Evolutionary conservation across 2,888 invertebrate genomes (phyloP).

Genomic region (Parnassius apollo): DNA sequence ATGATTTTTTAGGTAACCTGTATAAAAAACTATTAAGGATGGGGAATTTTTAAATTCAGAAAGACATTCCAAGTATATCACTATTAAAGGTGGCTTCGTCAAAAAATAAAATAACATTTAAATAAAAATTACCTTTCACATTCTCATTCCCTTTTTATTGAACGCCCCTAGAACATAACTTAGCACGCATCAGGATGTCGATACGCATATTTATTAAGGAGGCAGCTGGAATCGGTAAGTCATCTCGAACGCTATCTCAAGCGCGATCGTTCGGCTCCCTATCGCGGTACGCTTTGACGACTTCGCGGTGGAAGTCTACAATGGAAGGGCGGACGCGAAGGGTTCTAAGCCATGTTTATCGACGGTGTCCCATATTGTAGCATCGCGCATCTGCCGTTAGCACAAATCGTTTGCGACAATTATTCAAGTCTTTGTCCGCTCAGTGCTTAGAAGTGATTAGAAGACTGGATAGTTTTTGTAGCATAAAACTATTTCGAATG

Average conservation of each 20-base stretch:
- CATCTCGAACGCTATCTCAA: slow-evolving; percentile 6
- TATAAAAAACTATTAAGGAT: too few species aligned
- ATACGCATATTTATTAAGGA: slow-evolving; percentile 3
- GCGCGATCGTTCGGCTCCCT: slow-evolving; percentile 5
- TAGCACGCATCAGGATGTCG: not conserved
- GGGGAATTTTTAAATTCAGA: too few species aligned
- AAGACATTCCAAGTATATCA: too few species aligned
- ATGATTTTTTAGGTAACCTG: too few species aligned
- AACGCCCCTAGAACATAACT: too few species aligned
- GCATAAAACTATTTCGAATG: too few species aligned
- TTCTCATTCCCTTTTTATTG: too few species aligned
- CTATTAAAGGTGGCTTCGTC: too few species aligned
- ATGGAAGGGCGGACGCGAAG: not conserved
- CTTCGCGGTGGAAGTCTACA: not conserved
- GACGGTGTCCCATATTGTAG: slow-evolving; percentile 34
- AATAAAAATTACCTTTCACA: too few species aligned
- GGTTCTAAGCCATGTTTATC: slow-evolving; percentile 27
- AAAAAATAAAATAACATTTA: too few species aligned
- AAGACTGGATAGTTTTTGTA: not conserved
- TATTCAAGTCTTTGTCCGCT: slow-evolving; percentile 1
- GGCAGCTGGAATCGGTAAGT: slow-evolving; percentile 12
- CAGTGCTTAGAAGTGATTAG: slow-evolving; percentile 4
- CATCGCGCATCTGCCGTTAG: slow-evolving; percentile 36
- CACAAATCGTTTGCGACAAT: slow-evolving; percentile 12
- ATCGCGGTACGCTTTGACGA: slow-evolving; percentile 1